Base-by-base conservation (phyloP, 2,113 vertebrate genomes). In the Asarcornis scutulata region DNA sequence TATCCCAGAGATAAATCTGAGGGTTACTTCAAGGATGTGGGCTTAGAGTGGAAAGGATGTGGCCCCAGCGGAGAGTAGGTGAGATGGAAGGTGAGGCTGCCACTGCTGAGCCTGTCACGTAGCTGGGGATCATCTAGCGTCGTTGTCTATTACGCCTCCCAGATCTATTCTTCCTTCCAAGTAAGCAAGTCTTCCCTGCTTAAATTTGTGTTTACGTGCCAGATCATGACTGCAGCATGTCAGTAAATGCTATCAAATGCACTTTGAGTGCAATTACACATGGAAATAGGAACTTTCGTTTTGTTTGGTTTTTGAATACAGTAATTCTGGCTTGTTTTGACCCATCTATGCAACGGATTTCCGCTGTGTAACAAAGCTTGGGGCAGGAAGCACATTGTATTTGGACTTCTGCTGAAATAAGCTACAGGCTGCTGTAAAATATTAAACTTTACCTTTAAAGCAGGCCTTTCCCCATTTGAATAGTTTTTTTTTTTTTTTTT, bases 361-460 rank as follows among this genome's bases (percentile, higher is more conserved):
- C 95, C 86, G 27, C 56, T 91, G 59, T 59, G 23, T 93, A 89
- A 95, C 95, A 95, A 92, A 95, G 89, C 88, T 68, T 48, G 36
- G 78, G 82, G 64, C 91, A 94, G 96, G 96, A 97, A 97, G 86
- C 73, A 89, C 86, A 91, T 92, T 93, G 95, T 92, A 80, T 88
- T 88, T 68, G 59, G 68, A 38, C 88, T 91, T 82, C 5, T 86
- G 83, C 81, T 91, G 78, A 73, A 91, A 67, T 34, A 86, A 79
- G 59, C 58, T 86, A 76, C 52, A 73, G 79, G 63, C 25, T 88
- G 68, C 21, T 74, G 71, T 40, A 27, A 66, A 77, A 71, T 38
- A 46, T 40, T 59, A 64, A 91, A 72, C 36, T 13, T 21, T 36
- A 42, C 55, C 53, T 91, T 84, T 79, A 82, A 44, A 88, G 25